Evolutionary conservation across 2,113 vertebrate species (phyloP).

Genomic region (Cyphomyrus plagiostoma): DNA sequence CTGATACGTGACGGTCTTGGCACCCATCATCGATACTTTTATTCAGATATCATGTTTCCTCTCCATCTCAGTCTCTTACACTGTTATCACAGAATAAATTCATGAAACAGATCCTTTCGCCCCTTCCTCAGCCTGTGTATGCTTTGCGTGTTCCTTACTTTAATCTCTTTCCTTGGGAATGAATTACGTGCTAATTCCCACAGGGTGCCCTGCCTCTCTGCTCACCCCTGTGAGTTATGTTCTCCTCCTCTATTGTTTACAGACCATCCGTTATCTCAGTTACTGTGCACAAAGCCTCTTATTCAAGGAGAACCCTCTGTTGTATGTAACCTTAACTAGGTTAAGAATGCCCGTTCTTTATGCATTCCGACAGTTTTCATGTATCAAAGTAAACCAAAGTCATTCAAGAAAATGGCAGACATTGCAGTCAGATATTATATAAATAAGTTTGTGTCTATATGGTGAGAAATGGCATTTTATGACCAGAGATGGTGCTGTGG

Average conservation of each 20-base stretch:
- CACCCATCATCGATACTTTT: not conserved
- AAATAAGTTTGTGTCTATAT: not conserved
- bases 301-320: not conserved
- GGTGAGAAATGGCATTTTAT: not conserved
- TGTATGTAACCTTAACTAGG: not conserved
- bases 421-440: not conserved
- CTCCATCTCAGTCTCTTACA: not conserved
- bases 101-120: not conserved
- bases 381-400: not conserved
- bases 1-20: not conserved
- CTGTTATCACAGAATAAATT: not conserved
- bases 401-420: not conserved
- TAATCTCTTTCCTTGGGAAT: not conserved
- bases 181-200: constrained; percentile 3
- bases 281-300: not conserved
- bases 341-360: not conserved
- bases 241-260: constrained; percentile 1
- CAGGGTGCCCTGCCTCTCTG: not conserved
- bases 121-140: not conserved
- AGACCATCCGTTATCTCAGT: constrained; percentile 2
- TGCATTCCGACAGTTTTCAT: not conserved
- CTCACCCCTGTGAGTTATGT: not conserved
- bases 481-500: not conserved
- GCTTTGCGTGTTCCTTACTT: not conserved
- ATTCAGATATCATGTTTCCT: not conserved